Conservation (phyloP, 2,797 vertebrate species). For the Pterois miles region DNA sequence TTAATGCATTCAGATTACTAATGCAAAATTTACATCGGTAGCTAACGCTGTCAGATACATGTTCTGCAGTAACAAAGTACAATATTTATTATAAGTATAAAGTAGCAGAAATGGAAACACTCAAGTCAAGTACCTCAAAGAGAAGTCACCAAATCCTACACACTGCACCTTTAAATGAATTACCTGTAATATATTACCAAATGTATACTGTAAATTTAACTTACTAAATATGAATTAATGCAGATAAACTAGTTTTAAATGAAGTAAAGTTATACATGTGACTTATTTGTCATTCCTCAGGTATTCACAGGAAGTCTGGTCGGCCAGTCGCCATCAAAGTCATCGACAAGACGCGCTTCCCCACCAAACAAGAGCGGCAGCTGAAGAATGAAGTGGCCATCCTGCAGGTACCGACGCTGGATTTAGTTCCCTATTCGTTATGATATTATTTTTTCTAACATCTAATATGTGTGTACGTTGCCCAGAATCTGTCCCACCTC, state of each 20-base stretch:
- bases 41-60: too few relatives aligned
- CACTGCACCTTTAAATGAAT: neutral
- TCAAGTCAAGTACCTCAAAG: too few relatives aligned
- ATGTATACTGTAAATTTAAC: neutral
- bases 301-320: conserved; percentile 79
- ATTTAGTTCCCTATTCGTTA: rapidly evolving
- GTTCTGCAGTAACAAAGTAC: too few relatives aligned
- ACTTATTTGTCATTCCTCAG: conserved; percentile 40
- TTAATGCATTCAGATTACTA: too few relatives aligned
- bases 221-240: neutral
- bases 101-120: too few relatives aligned
- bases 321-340: conserved; percentile 80
- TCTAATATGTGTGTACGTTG: neutral
- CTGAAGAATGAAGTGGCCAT: conserved; percentile 83
- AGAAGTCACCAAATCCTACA: too few relatives aligned
- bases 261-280: neutral
- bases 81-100: too few relatives aligned
- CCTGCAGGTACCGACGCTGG: conserved; percentile 66
- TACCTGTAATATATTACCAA: neutral
- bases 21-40: too few relatives aligned
- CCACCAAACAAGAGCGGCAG: conserved; percentile 76
- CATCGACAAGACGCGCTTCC: conserved; percentile 84
- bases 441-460: rapidly evolving
- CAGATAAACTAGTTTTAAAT: neutral
- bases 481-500: conserved; percentile 79